Base-by-base conservation (phyloP, 2,797 vertebrate genomes). In the Poeciliopsis paucimaculata region DNA sequence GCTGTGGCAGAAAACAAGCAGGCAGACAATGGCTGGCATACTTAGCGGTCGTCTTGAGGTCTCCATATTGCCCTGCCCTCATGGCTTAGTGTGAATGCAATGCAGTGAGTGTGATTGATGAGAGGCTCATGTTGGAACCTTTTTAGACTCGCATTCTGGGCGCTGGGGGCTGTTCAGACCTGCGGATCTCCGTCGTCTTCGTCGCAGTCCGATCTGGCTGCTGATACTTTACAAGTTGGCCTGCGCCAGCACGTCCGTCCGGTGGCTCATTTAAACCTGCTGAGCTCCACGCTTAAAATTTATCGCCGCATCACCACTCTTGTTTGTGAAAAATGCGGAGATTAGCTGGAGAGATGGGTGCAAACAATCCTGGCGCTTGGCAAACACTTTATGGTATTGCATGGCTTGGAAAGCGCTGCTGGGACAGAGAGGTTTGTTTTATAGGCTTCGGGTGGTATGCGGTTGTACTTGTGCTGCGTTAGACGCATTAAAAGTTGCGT, bases 21-120 rank as follows among this genome's bases (percentile, higher is more conserved):
- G 89, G 78, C 91, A 82, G 89, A 94, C 94, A 94, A 93, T 93
- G 81, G 92, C 90, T 93, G 91, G 91, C 93, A 94, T 94, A 94
- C 93, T 94, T 94, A 91, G 86, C 86, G 87, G 88, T 80, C 73
- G 83, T 92, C 93, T 94, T 91, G 88, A 91, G 89, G 87, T 86
- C 87, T 84, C 86, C 77, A 78, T 87, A 82, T 89, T 92, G 90
- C 92, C 75, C 77, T 81, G 79, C 66, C 73, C 80, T 84, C 80
- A 4, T 31, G 72, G 86, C 84, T 90, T 83, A 85, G 87, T 41
- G 77, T 77, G 82, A 90, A 77, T 60, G 84, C 84, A 74, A 77
- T 64, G 84, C 85, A 75, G 77, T 73, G 79, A 89, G 80, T 91
- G 73, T 92, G 87, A 92, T 88, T 90, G 89, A 90, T 91, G 89